Evolutionary conservation across 2,113 vertebrate genomes (phyloP), one percentile per base, ranked within the genome.

Genomic region (Megaleporinus macrocephalus): DNA sequence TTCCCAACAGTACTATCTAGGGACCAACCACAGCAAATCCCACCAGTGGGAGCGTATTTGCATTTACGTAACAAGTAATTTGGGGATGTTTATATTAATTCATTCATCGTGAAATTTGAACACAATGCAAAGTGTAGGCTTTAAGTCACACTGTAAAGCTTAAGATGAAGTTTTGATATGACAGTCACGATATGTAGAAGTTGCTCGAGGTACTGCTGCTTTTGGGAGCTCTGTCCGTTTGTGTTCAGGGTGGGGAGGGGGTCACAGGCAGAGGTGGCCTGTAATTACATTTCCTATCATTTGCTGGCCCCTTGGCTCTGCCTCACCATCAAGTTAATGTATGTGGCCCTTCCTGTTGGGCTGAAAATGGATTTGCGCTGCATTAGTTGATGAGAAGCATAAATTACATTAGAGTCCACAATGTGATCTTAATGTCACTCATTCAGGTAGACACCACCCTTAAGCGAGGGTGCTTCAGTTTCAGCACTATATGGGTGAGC

Each of bases 301-400:
- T 92, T 92, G 90, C 87, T 26, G 85, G 74, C 87, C 90, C 87
- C 89, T 86, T 89, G 91, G 92, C 91, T 92, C 88, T 77, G 83
- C 78, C 62, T 84, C 84, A 86, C 92, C 89, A 93, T 94, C 91
- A 92, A 88, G 91, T 89, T 93, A 93, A 94, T 94, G 92, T 93
- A 93, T 92, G 91, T 91, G 90, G 91, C 81, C 88, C 89, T 92
- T 91, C 90, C 89, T 89, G 90, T 91, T 93, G 91, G 83, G 88
- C 86, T 47, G 81, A 93, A 94, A 94, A 92, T 90, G 90, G 92
- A 95, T 94, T 94, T 94, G 88, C 78, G 80, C 91, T 94, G 90
- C 94, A 95, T 95, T 95, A 95, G 93, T 92, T 93, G 93, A 95
- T 94, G 93, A 94, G 88, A 90, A 89, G 89, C 86, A 87, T 91